Evolutionary conservation across 2,888 invertebrate genomes (phyloP), one percentile per base, ranked within the genome.

Genomic region (Lymantria dispar): DNA sequence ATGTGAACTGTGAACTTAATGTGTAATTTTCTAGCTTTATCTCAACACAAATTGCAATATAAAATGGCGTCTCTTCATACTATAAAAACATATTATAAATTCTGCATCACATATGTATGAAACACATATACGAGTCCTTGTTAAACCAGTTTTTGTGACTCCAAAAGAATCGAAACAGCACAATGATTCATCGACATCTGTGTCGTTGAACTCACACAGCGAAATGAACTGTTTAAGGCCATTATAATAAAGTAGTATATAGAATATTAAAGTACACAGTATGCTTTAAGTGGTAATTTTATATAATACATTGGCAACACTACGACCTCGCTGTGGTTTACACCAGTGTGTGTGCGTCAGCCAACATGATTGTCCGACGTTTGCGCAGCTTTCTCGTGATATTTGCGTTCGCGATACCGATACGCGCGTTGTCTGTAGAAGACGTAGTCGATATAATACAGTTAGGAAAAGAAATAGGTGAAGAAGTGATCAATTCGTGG

Each of bases 401-500:
- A 12, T 57, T 80, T 57, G 76, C 74, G 53, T 59, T 85, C 56
- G 69, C 78, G 50, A 65, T 67, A 58, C 65, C 70, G 60, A 70
- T 76, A 72, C 68, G 70, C 69, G 93, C 91, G 15, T 64, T 94
- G 43, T 53, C 52, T 8, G 75, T 94, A 29, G 93, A 93, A 62
- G 94, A 93, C 64, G 92, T 93, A 1, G 74, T 94, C 44, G 94
- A 94, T 75, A 88, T 94, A 11, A 71, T 94, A 14, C 89, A 91
- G 67, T 72, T 93, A 9, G 82, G 92, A 37, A 94, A 93, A 68
- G 94, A 94, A 68, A 92, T 94, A 36, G 92, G 92, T 30, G 87
- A 92, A 45, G 92, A 93, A 45, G 86, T 94, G 31, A 78, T 94
- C 0, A 93, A 92, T 64, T 91, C 94, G 22, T 94, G 95, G 95